Conservation (phyloP, 2,113 vertebrate genomes). For the Gasterosteus aculeatus region DNA sequence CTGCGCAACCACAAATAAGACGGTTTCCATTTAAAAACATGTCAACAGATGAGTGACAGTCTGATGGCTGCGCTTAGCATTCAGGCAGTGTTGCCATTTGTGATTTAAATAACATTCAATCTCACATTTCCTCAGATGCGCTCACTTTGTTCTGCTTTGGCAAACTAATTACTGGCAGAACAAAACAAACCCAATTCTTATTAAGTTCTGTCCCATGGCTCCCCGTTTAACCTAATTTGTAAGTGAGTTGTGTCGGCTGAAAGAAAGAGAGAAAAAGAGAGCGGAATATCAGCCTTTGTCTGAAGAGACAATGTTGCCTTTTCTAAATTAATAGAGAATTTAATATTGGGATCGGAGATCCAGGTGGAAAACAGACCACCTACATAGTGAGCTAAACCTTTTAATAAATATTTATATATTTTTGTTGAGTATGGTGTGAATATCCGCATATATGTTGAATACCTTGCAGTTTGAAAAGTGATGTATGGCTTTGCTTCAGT, state of each 20-base stretch:
- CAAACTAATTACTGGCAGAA: constrained; percentile 72
- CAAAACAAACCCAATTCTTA: constrained; percentile 67
- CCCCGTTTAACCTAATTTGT: constrained; percentile 56
- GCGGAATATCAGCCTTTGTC: constrained; percentile 22
- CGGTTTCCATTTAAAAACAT: constrained; percentile 31
- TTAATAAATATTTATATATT: not conserved
- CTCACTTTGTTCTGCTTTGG: constrained; percentile 71
- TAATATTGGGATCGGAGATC: constrained; percentile 12
- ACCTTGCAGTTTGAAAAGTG: constrained; percentile 1
- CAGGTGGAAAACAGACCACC: constrained; percentile 1
- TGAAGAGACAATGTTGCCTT: not conserved
- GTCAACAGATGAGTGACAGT: constrained; percentile 18
- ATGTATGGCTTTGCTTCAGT: constrained; percentile 2
- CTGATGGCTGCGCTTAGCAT: constrained; percentile 41
- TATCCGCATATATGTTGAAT: not conserved
- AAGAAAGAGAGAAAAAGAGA: constrained; percentile 4
- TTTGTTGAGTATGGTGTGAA: not conserved
- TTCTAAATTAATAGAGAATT: constrained; percentile 18
- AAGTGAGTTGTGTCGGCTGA: constrained; percentile 40
- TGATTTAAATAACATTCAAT: constrained; percentile 75
- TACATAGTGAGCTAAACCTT: not conserved
- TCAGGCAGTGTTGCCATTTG: constrained; percentile 61
- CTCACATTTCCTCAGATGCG: constrained; percentile 60
- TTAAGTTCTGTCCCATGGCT: constrained; percentile 60
- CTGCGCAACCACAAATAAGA: constrained; percentile 24